A percentile compares a stretch with the other conserved stretches of the same genome.
Conservation (phyloP, 2,888 invertebrate genomes). For the Polydesmus complanatus region DNA sequence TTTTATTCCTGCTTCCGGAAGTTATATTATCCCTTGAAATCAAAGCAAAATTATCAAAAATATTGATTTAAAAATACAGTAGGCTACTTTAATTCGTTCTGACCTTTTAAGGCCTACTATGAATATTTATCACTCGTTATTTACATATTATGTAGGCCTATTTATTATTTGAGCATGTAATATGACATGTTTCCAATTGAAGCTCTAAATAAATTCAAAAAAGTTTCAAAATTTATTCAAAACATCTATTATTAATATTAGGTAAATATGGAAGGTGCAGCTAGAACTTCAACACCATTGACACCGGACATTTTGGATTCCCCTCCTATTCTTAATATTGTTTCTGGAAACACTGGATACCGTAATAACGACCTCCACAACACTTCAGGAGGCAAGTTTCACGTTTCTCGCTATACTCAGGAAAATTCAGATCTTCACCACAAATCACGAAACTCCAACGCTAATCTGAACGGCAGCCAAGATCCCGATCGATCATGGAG, state of each 20-base stretch:
- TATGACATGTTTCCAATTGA: too few relatives aligned
- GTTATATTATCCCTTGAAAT: too few relatives aligned
- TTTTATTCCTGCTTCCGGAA: too few relatives aligned
- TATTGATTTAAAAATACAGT: too few relatives aligned
- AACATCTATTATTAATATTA: background rate
- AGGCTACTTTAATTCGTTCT: too few relatives aligned
- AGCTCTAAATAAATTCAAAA: too few relatives aligned
- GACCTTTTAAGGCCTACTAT: too few relatives aligned
- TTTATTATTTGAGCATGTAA: too few relatives aligned
- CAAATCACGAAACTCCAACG: background rate
- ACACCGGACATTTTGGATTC: background rate
- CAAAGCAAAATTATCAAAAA: too few relatives aligned
- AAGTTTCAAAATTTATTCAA: background rate
- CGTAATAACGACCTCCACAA: background rate
- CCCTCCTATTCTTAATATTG: background rate
- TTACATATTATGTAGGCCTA: too few relatives aligned
- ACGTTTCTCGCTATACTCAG: background rate
- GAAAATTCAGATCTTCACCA: background rate
- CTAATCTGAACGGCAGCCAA: constrained; percentile 1
- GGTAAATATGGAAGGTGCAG: background rate
- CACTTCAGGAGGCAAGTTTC: constrained; percentile 2
- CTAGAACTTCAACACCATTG: constrained; percentile 5
- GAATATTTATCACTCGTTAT: too few relatives aligned
- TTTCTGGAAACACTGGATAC: background rate
- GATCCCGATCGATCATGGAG: constrained; percentile 13